These are phyloP conservation scores for Neelides sp. DNA, from an alignment of 1,140 invertebrate genomes.

Conservation along the genomic window DNA sequence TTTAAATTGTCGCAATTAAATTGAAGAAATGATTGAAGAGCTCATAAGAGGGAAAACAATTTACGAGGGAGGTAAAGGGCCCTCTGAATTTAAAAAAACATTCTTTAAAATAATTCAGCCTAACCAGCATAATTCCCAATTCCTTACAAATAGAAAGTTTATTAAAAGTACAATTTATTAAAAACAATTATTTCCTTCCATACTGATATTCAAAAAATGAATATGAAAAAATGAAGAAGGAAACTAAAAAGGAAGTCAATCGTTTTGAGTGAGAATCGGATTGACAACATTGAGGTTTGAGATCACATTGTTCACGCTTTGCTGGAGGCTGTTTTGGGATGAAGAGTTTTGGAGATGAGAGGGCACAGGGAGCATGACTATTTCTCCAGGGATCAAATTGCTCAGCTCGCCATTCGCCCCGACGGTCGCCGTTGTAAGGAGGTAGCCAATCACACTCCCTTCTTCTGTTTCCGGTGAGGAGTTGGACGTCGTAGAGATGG, in stretches of 20 bases:
- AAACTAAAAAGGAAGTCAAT: constrained; percentile 8
- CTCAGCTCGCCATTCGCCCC: constrained; percentile 14
- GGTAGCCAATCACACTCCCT: constrained; percentile 24
- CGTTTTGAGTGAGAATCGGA: constrained; percentile 12
- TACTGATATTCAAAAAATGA: no score
- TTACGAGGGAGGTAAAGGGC: no score
- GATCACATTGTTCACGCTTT: constrained; percentile 15
- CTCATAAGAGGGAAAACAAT: no score
- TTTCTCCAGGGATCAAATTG: constrained; percentile 12
- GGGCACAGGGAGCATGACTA: constrained; percentile 16
- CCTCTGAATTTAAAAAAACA: no score
- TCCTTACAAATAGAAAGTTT: no score
- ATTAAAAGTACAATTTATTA: no score
- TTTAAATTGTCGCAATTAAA: no score
- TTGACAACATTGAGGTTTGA: constrained; percentile 13
- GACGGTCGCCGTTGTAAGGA: constrained; percentile 20
- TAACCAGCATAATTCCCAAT: no score
- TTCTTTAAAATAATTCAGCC: no score
- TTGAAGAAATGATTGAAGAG: no score
- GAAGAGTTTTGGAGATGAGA: constrained; percentile 6
- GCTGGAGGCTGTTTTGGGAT: constrained; percentile 5
- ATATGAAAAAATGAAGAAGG: not conserved
- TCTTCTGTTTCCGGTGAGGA: not conserved
- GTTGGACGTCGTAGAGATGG: not conserved
- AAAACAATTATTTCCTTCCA: no score